A percentile compares a stretch with the other conserved stretches of the same genome.
Conservation (phyloP, 2,113 vertebrate genomes). For the Rousettus leschenaultii region DNA sequence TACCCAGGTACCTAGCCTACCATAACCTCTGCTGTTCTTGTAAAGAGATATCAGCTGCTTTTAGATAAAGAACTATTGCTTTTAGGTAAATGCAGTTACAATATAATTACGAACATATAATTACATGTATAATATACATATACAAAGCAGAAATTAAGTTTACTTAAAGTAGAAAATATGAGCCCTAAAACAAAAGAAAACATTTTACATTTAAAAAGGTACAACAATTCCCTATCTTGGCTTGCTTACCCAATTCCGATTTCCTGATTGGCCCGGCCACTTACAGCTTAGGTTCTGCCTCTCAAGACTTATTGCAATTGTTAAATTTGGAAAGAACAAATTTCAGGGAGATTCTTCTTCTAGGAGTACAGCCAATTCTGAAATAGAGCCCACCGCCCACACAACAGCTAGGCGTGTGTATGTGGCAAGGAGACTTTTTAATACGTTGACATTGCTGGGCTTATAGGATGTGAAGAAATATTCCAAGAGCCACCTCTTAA, state of each 20-base stretch:
- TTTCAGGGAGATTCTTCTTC: background rate
- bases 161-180: background rate
- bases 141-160: background rate
- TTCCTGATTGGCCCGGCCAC: background rate
- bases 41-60: background rate
- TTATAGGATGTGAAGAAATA: background rate
- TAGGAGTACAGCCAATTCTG: background rate
- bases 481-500: background rate
- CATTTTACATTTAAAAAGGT: background rate
- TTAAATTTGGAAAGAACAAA: background rate
- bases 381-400: background rate
- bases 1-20: background rate
- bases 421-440: background rate
- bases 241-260: background rate
- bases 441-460: background rate
- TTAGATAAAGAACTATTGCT: background rate
- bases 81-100: background rate
- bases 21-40: rapidly evolving
- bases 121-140: background rate
- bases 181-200: background rate
- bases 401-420: background rate
- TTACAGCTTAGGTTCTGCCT: background rate
- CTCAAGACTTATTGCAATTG: background rate
- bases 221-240: background rate
- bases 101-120: background rate